These are phyloP conservation scores for Drosophila nr. medialis DNA, from an alignment of 2,888 invertebrate genomes.

Conservation along the genomic window DNA sequence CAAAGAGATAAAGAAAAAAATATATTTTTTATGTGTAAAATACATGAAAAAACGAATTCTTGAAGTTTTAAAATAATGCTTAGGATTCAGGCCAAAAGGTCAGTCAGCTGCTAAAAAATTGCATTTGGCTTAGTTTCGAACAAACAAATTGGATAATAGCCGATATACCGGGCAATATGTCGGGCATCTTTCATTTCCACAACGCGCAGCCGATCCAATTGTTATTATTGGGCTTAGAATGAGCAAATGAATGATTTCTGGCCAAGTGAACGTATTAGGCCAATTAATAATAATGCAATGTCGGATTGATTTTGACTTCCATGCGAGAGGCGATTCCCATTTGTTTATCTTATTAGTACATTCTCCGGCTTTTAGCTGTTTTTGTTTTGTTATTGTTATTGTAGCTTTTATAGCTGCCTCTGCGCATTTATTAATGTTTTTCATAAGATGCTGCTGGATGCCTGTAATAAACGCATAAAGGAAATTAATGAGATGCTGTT, in stretches of 20 bases:
- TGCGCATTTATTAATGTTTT: conserved; percentile 68
- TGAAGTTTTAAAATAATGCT: conserved; percentile 34
- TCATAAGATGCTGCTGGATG: conserved; percentile 62
- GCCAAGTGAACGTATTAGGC: conserved; percentile 59
- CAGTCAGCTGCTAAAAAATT: conserved; percentile 51
- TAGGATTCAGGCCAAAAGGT: conserved; percentile 60
- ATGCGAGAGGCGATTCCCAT: conserved; percentile 44
- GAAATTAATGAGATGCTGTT: conserved; percentile 77
- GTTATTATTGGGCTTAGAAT: conserved; percentile 47
- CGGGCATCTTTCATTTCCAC: conserved; percentile 1
- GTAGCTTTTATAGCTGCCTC: conserved; percentile 13
- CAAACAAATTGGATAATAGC: neutral
- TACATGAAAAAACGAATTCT: neutral
- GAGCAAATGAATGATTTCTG: conserved; percentile 37
- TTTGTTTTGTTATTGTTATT: conserved; percentile 12
- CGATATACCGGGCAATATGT: neutral
- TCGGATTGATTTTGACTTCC: conserved; percentile 67
- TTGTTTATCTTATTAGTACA: conserved; percentile 58
- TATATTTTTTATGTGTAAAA: neutral
- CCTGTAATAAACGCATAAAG: conserved; percentile 77
- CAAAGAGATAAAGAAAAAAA: conserved; percentile 1
- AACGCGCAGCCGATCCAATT: neutral
- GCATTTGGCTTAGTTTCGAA: neutral
- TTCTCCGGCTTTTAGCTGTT: conserved; percentile 16
- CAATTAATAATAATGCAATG: conserved; percentile 62